Evolutionary conservation across 2,888 invertebrate species (phyloP), one percentile per base, ranked within the genome.

Genomic region (Tubulanus polymorphus): DNA sequence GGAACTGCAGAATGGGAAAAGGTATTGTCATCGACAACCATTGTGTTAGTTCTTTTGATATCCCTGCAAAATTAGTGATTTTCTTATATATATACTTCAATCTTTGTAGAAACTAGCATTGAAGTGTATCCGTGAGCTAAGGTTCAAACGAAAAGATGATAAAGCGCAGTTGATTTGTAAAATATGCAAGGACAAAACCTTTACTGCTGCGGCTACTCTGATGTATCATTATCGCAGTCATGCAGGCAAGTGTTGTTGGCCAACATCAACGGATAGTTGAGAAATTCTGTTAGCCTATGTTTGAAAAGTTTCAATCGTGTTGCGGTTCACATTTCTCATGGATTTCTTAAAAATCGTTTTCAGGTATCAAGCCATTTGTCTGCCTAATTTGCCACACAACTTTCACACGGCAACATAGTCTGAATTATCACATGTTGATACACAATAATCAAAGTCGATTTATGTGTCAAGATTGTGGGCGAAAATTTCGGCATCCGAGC

Each of bases 361-460:
- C 69, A 73, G 84, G 84, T 37, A 84, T 85, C 63, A 84, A 84
- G 67, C 84, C 84, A 1, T 85, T 83, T 65, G 82, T 83, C 59
- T 85, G 85, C 72, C 78, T 81, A 50, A 80, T 84, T 53, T 85
- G 85, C 63, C 79, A 80, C 53, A 81, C 83, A 3, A 83, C 83
- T 35, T 85, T 85, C 66, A 85, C 85, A 1, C 74, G 85, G 29
- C 81, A 84, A 55, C 84, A 85, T 72, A 84, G 83, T 56, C 79
- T 85, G 29, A 84, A 85, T 67, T 85, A 85, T 71, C 85, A 85
- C 68, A 83, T 84, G 82, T 71, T 84, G 57, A 85, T 85, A 60
- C 85, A 85, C 69, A 81, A 83, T 64, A 84, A 84, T 72, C 82
- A 83, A 70, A 84, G 83, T 18, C 78, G 84, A 18, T 85, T 85